Evolutionary conservation across 37 sponge, comb jelly and placozoan species (phyloP).

Genomic region (Halichondria panicea): DNA sequence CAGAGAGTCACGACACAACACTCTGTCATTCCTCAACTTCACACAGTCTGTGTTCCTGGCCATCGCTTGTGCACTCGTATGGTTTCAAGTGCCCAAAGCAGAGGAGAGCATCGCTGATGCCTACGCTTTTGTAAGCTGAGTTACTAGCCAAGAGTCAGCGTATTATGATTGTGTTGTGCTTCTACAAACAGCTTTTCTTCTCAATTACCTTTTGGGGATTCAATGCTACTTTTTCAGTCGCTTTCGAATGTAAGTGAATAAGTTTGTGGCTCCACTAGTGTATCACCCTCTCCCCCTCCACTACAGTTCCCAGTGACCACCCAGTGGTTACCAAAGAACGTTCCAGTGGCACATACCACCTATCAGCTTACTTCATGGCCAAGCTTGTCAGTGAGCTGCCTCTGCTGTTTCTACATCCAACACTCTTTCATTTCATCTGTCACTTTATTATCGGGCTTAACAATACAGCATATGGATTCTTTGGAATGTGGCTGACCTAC

Average conservation of each 20-base stretch:
- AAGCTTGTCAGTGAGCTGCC: conserved; percentile 77
- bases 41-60: conserved; percentile 27
- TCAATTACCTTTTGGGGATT: neutral
- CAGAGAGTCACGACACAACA: conserved; percentile 24
- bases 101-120: conserved; percentile 56
- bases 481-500: conserved; percentile 36
- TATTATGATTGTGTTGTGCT: neutral
- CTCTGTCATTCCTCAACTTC: conserved; percentile 31
- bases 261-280: neutral
- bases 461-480: conserved; percentile 21
- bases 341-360: conserved; percentile 64
- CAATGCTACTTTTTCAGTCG: neutral
- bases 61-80: conserved; percentile 32
- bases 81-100: conserved; percentile 68
- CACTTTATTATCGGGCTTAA: conserved; percentile 56
- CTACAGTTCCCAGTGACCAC: conserved; percentile 52
- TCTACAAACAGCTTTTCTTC: neutral
- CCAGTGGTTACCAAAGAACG: conserved; percentile 61
- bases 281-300: neutral
- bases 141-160: neutral
- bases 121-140: conserved; percentile 31
- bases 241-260: neutral
- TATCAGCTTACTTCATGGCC: conserved; percentile 79
- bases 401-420: conserved; percentile 41
- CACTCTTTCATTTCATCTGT: conserved; percentile 27